Evolutionary conservation across 1,140 invertebrate genomes (phyloP).

Genomic region (Atta colombica): DNA sequence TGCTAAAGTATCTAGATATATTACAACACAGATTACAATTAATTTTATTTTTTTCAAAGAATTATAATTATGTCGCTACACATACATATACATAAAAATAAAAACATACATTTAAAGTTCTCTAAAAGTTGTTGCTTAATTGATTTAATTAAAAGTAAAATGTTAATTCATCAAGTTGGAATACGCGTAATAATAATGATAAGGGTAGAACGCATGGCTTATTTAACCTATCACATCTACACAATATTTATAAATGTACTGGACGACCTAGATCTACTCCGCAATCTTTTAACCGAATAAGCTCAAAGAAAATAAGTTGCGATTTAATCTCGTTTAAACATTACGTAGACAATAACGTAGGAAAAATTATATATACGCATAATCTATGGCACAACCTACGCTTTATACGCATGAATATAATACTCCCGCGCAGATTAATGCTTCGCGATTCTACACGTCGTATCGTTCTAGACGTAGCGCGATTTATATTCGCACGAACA

Average conservation of each 20-base stretch:
- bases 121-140: background rate
- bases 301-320: conserved; percentile 7
- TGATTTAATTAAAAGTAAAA: conserved; percentile 13
- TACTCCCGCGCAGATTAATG: conserved; percentile 50
- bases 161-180: background rate
- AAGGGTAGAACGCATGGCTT: background rate
- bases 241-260: background rate
- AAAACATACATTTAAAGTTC: background rate
- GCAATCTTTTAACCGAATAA: conserved; percentile 13
- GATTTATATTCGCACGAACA: conserved; percentile 64
- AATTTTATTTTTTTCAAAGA: background rate
- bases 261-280: background rate
- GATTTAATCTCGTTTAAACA: conserved; percentile 41
- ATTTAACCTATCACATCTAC: background rate
- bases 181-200: background rate
- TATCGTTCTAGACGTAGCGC: conserved; percentile 52
- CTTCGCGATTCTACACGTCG: conserved; percentile 57
- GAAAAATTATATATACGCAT: conserved; percentile 23
- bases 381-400: background rate
- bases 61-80: background rate
- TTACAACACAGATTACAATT: background rate
- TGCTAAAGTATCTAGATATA: no score
- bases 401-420: conserved; percentile 55
- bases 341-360: conserved; percentile 34
- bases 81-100: background rate